Base-by-base conservation (phyloP, 1,140 invertebrate genomes). In the Muscidifurax raptorellus region DNA sequence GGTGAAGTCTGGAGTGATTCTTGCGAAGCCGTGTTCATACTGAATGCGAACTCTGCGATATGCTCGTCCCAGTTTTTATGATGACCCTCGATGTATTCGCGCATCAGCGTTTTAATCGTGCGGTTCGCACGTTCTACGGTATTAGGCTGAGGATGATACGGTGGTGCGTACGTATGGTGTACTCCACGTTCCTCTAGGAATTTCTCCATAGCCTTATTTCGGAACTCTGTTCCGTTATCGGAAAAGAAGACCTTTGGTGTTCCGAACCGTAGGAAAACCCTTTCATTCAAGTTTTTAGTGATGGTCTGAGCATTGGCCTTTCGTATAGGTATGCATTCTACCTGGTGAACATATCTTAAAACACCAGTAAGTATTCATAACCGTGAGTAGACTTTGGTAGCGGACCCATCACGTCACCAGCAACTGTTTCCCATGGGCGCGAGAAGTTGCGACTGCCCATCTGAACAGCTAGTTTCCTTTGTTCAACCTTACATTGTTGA, bases 81-180 rank as follows among this genome's bases (percentile, higher is more conserved):
- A n/a, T 64, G 15, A 64, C 52, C n/a, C 52, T 64, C 52, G 15
- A 64, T 22, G 15, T 64, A 64, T 4, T 15, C n/a, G 15, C 15
- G 15, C 44, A 93, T 86, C 86, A 90, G 89, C 0, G 88, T 90
- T 85, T 91, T 91, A 12, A 91, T 30, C 40, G 91, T 90, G 40
- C 91, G 36, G 52, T 92, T 91, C 7, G 87, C 86, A 12, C 91
- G n/a, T 81, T 92, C 90, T 0, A 91, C 90, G 13, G 88, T 88
- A 67, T 93, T 93, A 0, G 89, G 74, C 74, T 90, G 83, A 10
- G 90, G 90, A 71, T 92, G 90, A 79, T 92, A 91, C 0, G 90
- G 12, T 0, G 90, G 90, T 3, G 89, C 90, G 5, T 88, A 87
- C 0, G 28, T 59, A 81, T 92, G 90, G 27, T 86, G 81, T 13